Evolutionary conservation across 2,113 vertebrate genomes (phyloP).

Genomic region (Sylvietta virens): DNA sequence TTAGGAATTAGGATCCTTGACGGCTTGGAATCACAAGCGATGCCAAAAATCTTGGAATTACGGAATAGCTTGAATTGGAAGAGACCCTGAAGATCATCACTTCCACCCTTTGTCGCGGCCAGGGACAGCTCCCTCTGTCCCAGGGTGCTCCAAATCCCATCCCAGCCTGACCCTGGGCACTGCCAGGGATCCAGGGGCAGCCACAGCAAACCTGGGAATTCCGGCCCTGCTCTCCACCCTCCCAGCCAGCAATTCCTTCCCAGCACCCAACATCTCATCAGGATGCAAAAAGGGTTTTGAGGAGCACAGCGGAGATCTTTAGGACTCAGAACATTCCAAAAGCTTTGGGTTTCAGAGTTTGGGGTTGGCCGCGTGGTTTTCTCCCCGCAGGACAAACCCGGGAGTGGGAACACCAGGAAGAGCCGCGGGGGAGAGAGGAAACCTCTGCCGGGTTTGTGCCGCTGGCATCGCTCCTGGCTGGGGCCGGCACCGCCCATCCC

Average conservation of each 20-base stretch:
- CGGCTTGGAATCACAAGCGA: background rate
- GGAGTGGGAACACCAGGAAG: background rate
- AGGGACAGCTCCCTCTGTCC: background rate
- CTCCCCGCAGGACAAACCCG: background rate
- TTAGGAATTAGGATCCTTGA: background rate
- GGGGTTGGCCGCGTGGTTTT: accelerated
- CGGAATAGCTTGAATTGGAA: background rate
- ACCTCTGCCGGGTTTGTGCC: background rate
- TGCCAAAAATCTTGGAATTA: background rate
- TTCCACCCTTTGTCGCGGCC: accelerated
- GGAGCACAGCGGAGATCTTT: accelerated
- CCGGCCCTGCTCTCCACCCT: background rate
- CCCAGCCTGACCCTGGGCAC: background rate
- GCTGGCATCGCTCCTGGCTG: background rate
- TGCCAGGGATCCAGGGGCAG: background rate
- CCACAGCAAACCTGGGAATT: background rate
- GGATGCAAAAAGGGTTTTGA: background rate
- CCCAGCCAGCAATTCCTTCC: background rate
- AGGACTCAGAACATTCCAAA: accelerated
- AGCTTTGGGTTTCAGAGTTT: background rate
- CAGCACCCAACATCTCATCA: accelerated
- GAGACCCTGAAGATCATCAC: background rate
- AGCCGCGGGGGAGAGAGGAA: background rate
- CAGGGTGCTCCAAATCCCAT: background rate
- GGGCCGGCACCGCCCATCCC: background rate